Percentiles rank a stretch among this genome's conserved stretches.
These are phyloP conservation scores for Limonius californicus DNA, from an alignment of 1,140 invertebrate genomes.

Conservation along the genomic window DNA sequence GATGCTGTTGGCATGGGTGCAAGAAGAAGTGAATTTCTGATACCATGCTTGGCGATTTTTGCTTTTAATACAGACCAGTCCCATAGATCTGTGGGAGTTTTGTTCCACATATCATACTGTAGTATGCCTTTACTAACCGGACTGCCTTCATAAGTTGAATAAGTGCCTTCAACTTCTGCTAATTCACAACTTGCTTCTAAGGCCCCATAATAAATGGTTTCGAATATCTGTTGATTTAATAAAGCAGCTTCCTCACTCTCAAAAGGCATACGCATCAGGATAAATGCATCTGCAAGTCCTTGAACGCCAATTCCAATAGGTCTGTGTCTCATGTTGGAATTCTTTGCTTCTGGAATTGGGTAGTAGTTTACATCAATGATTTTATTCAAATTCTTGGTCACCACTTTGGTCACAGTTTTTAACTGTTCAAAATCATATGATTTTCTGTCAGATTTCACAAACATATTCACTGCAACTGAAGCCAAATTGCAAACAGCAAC, in stretches of 20 bases:
- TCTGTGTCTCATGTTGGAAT: constrained; percentile 87
- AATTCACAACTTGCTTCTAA: constrained; percentile 95
- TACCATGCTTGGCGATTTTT: constrained; percentile 85
- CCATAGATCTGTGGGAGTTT: constrained; percentile 84
- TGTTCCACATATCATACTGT: constrained; percentile 98
- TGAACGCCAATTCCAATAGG: constrained; percentile 97
- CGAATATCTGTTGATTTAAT: constrained; percentile 95
- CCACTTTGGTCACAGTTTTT: constrained; percentile 82
- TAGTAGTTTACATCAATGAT: constrained; percentile 98
- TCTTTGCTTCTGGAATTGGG: constrained; percentile 83
- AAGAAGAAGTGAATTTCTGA: constrained; percentile 91
- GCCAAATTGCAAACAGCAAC: constrained; percentile 98
- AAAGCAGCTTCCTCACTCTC: constrained; percentile 79
- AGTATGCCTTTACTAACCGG: constrained; percentile 95
- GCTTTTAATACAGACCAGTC: constrained; percentile 83
- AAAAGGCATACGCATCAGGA: constrained; percentile 92
- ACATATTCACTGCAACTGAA: constrained; percentile 97
- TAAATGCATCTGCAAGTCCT: constrained; percentile 95
- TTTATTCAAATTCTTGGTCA: constrained; percentile 93
- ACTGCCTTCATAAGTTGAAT: constrained; percentile 87
- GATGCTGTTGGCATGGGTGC: constrained; percentile 99
- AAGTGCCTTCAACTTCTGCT: constrained; percentile 80
- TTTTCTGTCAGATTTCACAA: constrained; percentile 71
- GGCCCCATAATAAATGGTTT: constrained; percentile 97
- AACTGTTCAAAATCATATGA: constrained; percentile 89